Evolutionary conservation across 2,797 vertebrate species (phyloP).

Genomic region (Enteromius treurensis): DNA sequence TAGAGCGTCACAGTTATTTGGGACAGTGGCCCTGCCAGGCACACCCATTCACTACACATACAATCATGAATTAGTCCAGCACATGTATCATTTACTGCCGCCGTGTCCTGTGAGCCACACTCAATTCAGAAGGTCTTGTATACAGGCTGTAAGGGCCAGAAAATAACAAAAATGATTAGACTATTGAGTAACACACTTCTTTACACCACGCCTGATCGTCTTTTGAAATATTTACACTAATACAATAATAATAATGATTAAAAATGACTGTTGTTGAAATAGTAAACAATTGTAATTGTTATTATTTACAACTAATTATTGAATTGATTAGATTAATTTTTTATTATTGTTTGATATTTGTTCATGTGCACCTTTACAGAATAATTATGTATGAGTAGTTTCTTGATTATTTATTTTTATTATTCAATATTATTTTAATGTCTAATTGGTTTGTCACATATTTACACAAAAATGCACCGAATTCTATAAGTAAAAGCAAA

Average conservation of each 20-base stretch:
- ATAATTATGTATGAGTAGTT: not conserved
- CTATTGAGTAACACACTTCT: not conserved
- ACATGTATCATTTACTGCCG: constrained; percentile 55
- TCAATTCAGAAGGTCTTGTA: constrained; percentile 49
- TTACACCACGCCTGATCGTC: not conserved
- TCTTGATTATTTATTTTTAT: not conserved
- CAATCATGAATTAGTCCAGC: constrained; percentile 55
- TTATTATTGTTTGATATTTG: not conserved
- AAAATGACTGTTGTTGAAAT: not conserved
- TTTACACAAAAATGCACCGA: not conserved
- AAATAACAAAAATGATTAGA: not conserved
- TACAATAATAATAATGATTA: not conserved
- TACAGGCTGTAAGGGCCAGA: constrained; percentile 22
- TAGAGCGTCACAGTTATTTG: constrained; percentile 62
- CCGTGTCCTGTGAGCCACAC: constrained; percentile 1
- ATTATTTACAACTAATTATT: not conserved
- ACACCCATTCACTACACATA: constrained; percentile 57
- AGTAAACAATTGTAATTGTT: not conserved
- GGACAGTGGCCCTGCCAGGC: constrained; percentile 54
- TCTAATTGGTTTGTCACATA: not conserved
- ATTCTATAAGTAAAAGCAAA: not conserved
- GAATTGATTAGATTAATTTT: not conserved
- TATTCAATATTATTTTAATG: not conserved
- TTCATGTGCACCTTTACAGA: not conserved
- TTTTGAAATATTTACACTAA: not conserved